Percentiles rank a stretch among this genome's conserved stretches.
These are phyloP conservation scores for Holotrichia oblita DNA, from an alignment of 1,140 invertebrate species.

Conservation along the genomic window DNA sequence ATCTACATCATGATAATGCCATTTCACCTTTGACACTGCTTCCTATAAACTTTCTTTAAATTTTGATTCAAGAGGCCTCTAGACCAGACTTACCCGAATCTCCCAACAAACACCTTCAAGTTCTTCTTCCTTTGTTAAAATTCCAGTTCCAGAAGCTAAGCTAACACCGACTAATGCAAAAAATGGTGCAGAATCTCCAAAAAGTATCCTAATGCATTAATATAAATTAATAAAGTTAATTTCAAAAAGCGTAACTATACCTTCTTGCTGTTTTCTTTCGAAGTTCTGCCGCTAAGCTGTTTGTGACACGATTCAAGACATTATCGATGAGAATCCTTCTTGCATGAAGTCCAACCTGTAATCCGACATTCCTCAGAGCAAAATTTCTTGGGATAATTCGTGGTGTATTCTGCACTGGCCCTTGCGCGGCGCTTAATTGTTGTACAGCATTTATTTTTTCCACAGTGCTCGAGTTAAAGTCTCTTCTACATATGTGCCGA, in stretches of 20 bases:
- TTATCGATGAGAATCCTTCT: slow-evolving; percentile 74
- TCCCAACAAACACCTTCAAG: slow-evolving; percentile 81
- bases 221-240: too few species aligned
- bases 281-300: slow-evolving; percentile 70
- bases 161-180: slow-evolving; percentile 80
- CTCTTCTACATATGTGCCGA: slow-evolving; percentile 53
- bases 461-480: slow-evolving; percentile 55
- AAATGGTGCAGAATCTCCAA: slow-evolving; percentile 76
- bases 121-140: slow-evolving; percentile 83
- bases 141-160: slow-evolving; percentile 75
- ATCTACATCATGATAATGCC: slow-evolving; percentile 67
- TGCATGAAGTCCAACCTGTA: slow-evolving; percentile 68
- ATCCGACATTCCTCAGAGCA: slow-evolving; percentile 62
- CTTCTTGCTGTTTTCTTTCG: slow-evolving; percentile 68
- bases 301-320: slow-evolving; percentile 74
- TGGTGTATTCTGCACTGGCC: slow-evolving; percentile 42
- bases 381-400: slow-evolving; percentile 56
- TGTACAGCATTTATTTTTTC: slow-evolving; percentile 57
- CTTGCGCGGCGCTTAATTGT: slow-evolving; percentile 57
- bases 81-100: slow-evolving; percentile 73
- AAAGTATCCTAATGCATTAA: slow-evolving; percentile 64
- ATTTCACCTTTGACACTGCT: slow-evolving; percentile 71
- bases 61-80: slow-evolving; percentile 7
- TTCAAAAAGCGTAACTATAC: too few species aligned
- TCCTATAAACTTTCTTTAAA: slow-evolving; percentile 61